Evolutionary conservation across 2,888 invertebrate genomes (phyloP).

Genomic region (Anorthoa munda): DNA sequence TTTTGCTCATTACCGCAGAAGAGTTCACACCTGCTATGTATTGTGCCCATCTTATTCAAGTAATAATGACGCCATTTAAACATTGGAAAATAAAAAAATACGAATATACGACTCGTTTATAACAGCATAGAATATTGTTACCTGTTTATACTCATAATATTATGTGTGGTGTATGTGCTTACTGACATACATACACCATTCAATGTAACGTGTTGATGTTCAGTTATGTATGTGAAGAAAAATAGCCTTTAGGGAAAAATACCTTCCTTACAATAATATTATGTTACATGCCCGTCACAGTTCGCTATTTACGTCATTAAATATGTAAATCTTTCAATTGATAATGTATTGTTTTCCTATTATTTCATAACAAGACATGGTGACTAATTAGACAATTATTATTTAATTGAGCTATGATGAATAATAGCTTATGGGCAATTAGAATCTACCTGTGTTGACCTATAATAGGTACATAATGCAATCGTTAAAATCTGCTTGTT

Average conservation of each 20-base stretch:
- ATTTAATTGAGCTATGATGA: conserved; percentile 13
- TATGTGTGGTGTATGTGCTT: too few species aligned
- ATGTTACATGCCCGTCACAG: conserved; percentile 11
- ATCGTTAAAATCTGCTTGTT: neutral
- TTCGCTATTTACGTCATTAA: conserved; percentile 9
- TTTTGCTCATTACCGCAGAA: too few species aligned
- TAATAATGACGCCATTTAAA: too few species aligned
- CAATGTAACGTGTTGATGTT: neutral
- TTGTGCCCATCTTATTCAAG: too few species aligned
- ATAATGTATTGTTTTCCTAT: conserved; percentile 11
- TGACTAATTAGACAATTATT: conserved; percentile 11
- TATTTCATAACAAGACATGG: conserved; percentile 10
- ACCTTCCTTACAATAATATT: conserved; percentile 24
- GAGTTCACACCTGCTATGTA: too few species aligned
- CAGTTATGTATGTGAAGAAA: neutral
- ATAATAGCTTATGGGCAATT: neutral
- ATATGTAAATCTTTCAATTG: neutral
- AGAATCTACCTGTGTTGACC: neutral
- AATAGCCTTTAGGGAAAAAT: neutral
- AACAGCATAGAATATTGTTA: neutral
- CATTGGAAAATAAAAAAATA: neutral
- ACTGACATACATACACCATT: neutral
- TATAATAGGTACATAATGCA: neutral
- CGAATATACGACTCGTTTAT: neutral
- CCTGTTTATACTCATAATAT: neutral